Evolutionary conservation across 2,888 invertebrate genomes (phyloP).

Genomic region (Piscicola geometra): DNA sequence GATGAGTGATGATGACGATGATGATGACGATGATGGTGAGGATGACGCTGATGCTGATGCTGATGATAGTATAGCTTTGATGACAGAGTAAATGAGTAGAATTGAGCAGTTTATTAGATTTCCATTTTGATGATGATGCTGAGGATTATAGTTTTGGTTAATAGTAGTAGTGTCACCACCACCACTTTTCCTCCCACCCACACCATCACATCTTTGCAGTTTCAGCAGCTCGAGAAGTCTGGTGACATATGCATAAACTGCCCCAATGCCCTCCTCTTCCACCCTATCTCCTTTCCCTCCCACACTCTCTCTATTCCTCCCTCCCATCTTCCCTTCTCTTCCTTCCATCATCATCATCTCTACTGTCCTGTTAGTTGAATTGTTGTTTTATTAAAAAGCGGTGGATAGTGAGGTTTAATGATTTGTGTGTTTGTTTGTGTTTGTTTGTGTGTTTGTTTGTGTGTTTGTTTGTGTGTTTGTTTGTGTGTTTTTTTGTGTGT

Average conservation of each 20-base stretch:
- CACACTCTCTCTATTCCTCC: too few species aligned
- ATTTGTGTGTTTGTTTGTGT: too few species aligned
- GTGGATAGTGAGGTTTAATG: too few species aligned
- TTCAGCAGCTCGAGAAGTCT: neutral
- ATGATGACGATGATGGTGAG: neutral
- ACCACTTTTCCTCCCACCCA: too few species aligned
- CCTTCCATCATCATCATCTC: constrained; percentile 9
- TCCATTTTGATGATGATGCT: constrained; percentile 36
- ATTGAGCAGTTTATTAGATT: constrained; percentile 30
- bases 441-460: too few species aligned
- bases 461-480: too few species aligned
- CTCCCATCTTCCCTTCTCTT: too few species aligned
- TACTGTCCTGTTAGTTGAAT: neutral
- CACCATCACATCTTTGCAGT: neutral
- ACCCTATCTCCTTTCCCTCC: too few species aligned
- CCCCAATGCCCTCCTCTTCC: neutral
- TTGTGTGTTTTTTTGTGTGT: too few species aligned
- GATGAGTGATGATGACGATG: neutral
- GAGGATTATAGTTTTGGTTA: too few species aligned
- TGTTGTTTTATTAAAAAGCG: too few species aligned
- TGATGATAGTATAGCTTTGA: neutral
- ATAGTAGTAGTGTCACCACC: too few species aligned
- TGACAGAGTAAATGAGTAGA: constrained; percentile 41
- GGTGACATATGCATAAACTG: neutral
- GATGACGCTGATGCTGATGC: neutral